Evolutionary conservation across 2,113 vertebrate species (phyloP).

Genomic region (Dicrurus megarhynchus): DNA sequence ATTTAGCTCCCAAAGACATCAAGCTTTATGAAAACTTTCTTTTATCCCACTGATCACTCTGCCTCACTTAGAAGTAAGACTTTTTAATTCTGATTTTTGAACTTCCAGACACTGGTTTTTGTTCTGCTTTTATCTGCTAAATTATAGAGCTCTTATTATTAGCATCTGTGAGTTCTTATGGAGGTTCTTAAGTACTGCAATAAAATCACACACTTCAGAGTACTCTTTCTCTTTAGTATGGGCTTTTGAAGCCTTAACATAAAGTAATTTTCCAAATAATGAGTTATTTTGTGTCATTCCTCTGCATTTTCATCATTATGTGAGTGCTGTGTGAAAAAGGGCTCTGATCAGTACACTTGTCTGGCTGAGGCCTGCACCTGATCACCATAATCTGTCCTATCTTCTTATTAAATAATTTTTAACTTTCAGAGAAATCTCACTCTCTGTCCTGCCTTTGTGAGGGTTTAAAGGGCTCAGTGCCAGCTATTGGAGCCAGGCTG

Average conservation of each 20-base stretch:
- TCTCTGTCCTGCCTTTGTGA: not conserved
- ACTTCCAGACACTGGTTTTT: not conserved
- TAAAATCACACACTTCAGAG: not conserved
- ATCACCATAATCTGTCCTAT: not conserved
- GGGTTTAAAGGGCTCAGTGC: not conserved
- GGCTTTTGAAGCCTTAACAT: not conserved
- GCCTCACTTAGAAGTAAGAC: not conserved
- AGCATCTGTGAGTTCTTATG: not conserved
- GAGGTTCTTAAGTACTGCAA: not conserved
- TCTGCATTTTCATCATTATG: not conserved
- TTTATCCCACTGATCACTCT: not conserved
- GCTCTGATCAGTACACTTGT: rapidly evolving
- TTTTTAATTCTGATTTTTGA: not conserved
- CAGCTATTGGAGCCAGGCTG: not conserved
- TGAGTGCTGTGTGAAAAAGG: not conserved
- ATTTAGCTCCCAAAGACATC: not conserved
- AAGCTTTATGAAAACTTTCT: not conserved
- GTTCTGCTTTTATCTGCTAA: not conserved
- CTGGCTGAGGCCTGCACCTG: not conserved
- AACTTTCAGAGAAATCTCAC: not conserved
- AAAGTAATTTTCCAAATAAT: not conserved
- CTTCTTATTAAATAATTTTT: not conserved
- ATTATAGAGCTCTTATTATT: not conserved
- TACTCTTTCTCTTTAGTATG: not conserved
- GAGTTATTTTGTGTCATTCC: not conserved